These are phyloP conservation scores for Nannobrachium achirus DNA, from an alignment of 2,113 vertebrate species.

Conservation along the genomic window DNA sequence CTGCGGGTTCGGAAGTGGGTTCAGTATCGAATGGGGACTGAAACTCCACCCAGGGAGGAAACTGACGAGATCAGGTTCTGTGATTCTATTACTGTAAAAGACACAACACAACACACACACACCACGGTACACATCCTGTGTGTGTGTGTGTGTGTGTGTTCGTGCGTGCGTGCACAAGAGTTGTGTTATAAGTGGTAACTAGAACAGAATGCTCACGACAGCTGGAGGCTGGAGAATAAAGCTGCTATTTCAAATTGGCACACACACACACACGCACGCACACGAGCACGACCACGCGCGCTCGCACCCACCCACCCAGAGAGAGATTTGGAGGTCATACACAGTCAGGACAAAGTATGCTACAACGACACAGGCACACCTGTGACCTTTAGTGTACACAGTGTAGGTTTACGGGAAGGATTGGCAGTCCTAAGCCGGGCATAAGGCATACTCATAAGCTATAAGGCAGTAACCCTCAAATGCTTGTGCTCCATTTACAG, in stretches of 20 bases:
- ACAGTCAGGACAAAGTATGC: no score
- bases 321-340: no score
- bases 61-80: not conserved
- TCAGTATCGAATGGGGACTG: not conserved
- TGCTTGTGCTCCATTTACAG: no score
- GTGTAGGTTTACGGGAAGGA: no score
- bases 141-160: not conserved
- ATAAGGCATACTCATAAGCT: no score
- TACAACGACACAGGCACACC: no score
- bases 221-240: not conserved
- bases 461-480: no score
- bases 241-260: conserved; percentile 3
- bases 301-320: not conserved
- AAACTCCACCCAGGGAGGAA: not conserved
- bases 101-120: not conserved
- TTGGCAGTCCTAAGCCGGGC: no score
- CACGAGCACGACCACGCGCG: not conserved
- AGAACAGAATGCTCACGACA: no score
- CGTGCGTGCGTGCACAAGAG: not conserved
- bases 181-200: no score
- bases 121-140: not conserved
- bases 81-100: not conserved
- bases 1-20: not conserved
- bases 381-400: no score
- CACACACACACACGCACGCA: not conserved